phyloP scores from a whole-genome alignment of 2,888 invertebrate species.

The Drosophila parthenogenetica region DNA sequence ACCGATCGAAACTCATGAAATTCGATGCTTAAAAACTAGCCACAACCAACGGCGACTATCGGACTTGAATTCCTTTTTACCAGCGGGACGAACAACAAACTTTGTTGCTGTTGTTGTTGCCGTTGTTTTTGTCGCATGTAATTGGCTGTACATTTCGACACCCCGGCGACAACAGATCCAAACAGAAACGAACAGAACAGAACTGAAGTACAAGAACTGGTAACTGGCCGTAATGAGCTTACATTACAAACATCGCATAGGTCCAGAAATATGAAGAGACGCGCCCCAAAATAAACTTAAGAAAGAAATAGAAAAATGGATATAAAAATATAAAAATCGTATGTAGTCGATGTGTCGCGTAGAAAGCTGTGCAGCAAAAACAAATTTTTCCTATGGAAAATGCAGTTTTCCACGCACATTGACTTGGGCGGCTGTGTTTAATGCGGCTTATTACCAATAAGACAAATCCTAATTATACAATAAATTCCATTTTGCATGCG shows the following conservation, averaged over 20 bases:
- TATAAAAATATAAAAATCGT: background rate
- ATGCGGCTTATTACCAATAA: constrained; percentile 81
- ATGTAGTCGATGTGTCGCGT: constrained; percentile 10
- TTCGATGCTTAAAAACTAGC: constrained; percentile 65
- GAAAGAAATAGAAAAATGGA: background rate
- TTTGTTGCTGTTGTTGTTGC: constrained; percentile 20
- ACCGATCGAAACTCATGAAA: constrained; percentile 70
- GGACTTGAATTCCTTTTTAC: constrained; percentile 70
- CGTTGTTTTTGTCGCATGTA: constrained; percentile 70
- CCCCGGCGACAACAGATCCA: constrained; percentile 71
- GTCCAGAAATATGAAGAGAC: constrained; percentile 56
- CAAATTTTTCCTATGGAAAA: constrained; percentile 40
- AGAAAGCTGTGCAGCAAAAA: constrained; percentile 37
- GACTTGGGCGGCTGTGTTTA: constrained; percentile 62
- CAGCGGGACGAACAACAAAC: constrained; percentile 50
- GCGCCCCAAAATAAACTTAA: constrained; percentile 27
- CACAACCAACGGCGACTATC: constrained; percentile 41
- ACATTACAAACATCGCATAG: constrained; percentile 61
- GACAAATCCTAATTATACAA: constrained; percentile 84
- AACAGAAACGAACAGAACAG: constrained; percentile 25
- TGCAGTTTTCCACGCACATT: constrained; percentile 59
- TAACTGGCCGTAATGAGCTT: constrained; percentile 73
- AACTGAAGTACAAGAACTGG: constrained; percentile 39
- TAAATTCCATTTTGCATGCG: constrained; percentile 83
- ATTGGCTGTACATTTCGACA: constrained; percentile 79